phyloP scores from a whole-genome alignment of 2,113 vertebrate genomes.

The Hylia prasina region DNA sequence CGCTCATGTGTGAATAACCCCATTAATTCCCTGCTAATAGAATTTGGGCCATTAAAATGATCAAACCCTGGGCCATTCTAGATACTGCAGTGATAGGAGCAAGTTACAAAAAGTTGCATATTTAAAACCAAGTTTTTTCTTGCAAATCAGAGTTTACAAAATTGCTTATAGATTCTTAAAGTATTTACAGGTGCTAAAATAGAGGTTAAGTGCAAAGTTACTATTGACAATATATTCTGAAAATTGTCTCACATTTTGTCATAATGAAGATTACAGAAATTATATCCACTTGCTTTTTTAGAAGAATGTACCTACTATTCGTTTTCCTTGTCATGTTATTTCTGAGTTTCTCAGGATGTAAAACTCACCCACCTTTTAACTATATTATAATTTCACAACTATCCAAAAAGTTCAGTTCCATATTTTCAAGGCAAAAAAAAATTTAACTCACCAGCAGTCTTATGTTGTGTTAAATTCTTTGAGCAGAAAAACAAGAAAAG shows the following conservation, averaged over 20 bases:
- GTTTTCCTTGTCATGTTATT: background rate
- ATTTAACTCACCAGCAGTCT: background rate
- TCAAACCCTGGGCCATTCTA: background rate
- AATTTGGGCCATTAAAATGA: background rate
- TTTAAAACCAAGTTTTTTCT: background rate
- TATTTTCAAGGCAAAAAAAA: background rate
- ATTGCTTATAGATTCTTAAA: background rate
- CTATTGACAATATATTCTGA: background rate
- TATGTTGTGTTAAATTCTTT: background rate
- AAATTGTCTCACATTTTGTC: background rate
- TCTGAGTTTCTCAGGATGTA: background rate
- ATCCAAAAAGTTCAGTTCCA: background rate
- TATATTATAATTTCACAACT: background rate
- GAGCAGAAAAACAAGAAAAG: constrained; percentile 45
- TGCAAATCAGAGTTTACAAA: background rate
- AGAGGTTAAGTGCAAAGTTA: background rate
- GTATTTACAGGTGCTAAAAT: background rate
- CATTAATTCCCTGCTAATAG: background rate
- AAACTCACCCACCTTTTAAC: background rate
- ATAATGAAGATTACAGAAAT: background rate
- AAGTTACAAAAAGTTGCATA: background rate
- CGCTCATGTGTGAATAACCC: background rate
- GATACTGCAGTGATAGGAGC: background rate
- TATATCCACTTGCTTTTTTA: background rate
- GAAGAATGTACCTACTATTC: background rate